Evolutionary conservation across 1,140 invertebrate species (phyloP), one percentile per base, ranked within the genome.

Genomic region (Ceratina japonica): DNA sequence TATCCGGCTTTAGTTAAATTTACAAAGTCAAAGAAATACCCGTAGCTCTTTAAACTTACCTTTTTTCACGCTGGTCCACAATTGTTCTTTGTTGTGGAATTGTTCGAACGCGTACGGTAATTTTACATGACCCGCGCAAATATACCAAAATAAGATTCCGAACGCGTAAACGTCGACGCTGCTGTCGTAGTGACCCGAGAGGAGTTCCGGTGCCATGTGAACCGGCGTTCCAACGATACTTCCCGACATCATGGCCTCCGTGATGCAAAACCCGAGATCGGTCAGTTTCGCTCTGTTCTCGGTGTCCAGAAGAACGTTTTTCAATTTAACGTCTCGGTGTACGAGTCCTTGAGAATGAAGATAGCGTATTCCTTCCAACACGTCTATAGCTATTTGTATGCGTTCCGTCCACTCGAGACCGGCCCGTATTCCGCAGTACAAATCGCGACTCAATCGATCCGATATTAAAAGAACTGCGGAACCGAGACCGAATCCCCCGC

Each of bases 121-220:
- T 87, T 94, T 94, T 0, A 97, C 95, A 87, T 96, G 95, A 4
- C 97, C 97, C 5, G 97, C 95, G 92, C 97, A 98, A 71, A 98
- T 94, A 84, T 97, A 98, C 97, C 97, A 98, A 91, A 98, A 97
- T 24, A 98, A 91, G 70, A 98, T 97, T 1, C 97, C 97, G 91
- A 98, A 98, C 1, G 97, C 97, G 90, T 98, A 98, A 1, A 98
- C 95, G 89, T 98, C 97, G 18, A 98, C 97, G 78, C 95, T 95
- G 83, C 95, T 96, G 87, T 97, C 96, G 87, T 98, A 98, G 81
- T 95, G 94, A 0, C 96, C 96, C 58, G 94, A 95, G 61, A 98
- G 94, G 24, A 98, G 93, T 92, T 98, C 97, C 0, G 97, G 97
- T 49, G 97, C 97, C 97, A 98, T 98, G 88, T 98, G 97, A 77